Evolutionary conservation across 2,113 vertebrate genomes (phyloP).

Genomic region (Grantiella picta): DNA sequence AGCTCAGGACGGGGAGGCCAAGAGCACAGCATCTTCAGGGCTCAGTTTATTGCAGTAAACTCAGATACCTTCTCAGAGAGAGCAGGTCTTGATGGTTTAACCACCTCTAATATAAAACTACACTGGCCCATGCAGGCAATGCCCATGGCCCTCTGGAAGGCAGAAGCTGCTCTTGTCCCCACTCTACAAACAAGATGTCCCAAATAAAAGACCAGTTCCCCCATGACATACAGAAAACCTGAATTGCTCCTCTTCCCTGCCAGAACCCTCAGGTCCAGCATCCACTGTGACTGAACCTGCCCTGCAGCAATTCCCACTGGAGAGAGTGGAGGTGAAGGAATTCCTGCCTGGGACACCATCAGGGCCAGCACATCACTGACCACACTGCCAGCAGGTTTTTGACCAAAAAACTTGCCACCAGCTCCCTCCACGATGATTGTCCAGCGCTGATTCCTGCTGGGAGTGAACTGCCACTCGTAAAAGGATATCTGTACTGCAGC

Average conservation of each 20-base stretch:
- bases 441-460: background rate
- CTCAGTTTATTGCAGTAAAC: background rate
- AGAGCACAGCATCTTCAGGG: background rate
- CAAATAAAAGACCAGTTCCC: background rate
- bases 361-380: background rate
- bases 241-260: background rate
- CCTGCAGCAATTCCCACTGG: background rate
- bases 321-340: background rate
- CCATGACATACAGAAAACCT: background rate
- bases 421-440: accelerated
- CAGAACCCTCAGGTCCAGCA: background rate
- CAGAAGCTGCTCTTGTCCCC: background rate
- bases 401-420: background rate
- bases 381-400: background rate
- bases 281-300: background rate
- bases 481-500: constrained; percentile 99
- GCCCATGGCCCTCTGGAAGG: background rate
- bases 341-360: background rate
- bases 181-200: background rate
- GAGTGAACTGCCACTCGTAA: background rate
- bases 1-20: background rate
- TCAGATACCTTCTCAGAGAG: background rate
- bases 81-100: background rate
- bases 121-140: background rate
- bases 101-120: background rate